Evolutionary conservation across 1,140 invertebrate species (phyloP).

Genomic region (Cherax quadricarinatus): DNA sequence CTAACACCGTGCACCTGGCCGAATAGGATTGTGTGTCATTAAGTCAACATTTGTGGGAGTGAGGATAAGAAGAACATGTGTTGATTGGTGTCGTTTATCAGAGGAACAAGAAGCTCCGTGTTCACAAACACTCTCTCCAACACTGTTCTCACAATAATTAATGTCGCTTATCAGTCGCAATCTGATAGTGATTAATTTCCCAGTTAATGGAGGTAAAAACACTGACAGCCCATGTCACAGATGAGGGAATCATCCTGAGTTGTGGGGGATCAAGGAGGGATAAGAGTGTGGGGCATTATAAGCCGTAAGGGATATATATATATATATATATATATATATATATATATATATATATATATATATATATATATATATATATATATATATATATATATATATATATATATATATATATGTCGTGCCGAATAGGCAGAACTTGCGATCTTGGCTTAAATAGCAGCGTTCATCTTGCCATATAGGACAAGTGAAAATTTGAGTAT

Average conservation of each 20-base stretch:
- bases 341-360: too few species aligned
- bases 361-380: too few species aligned
- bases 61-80: background rate
- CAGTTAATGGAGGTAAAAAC: background rate
- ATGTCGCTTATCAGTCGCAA: background rate
- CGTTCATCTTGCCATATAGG: too few species aligned
- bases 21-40: background rate
- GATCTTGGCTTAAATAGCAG: too few species aligned
- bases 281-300: too few species aligned
- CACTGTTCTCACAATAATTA: background rate
- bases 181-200: constrained; percentile 19
- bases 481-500: too few species aligned
- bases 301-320: too few species aligned
- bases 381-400: too few species aligned
- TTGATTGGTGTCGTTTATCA: background rate
- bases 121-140: background rate
- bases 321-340: too few species aligned
- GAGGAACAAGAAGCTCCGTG: background rate
- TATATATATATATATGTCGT: too few species aligned
- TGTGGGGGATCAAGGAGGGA: background rate
- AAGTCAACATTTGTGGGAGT: background rate
- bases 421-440: too few species aligned
- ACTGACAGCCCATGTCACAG: background rate
- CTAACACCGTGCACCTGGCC: background rate
- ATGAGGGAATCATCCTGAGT: background rate